Percentiles rank a stretch among this genome's conserved stretches.
These are phyloP conservation scores for Turritopsis rubra DNA, from an alignment of 30 jellyfish, hydroid and myxozoan genomes.

Conservation along the genomic window DNA sequence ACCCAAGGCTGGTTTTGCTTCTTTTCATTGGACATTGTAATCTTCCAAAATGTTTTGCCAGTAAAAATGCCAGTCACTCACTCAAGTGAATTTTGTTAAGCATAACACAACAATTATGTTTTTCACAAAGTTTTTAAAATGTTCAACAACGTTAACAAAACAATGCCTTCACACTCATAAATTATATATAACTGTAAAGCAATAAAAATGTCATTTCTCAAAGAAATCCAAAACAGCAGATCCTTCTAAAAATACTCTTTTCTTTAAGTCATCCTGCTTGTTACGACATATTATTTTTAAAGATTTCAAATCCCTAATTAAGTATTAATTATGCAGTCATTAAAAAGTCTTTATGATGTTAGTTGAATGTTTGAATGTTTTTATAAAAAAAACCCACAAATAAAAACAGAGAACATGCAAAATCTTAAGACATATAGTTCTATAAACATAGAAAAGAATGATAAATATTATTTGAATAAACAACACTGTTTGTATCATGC, in stretches of 20 bases:
- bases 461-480: neutral
- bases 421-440: neutral
- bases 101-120: neutral
- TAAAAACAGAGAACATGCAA: neutral
- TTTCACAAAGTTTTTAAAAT: too few relatives aligned
- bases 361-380: too few relatives aligned
- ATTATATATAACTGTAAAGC: neutral
- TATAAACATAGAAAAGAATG: neutral
- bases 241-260: neutral
- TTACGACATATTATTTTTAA: neutral
- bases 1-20: conserved; percentile 29
- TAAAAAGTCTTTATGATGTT: neutral
- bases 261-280: neutral
- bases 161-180: neutral
- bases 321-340: neutral
- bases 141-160: neutral
- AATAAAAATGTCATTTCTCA: neutral
- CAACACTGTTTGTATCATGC: neutral
- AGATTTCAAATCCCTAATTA: neutral
- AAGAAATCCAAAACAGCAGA: neutral
- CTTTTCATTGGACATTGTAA: neutral
- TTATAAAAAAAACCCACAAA: neutral
- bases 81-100: neutral
- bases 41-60: neutral
- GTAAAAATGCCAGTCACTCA: neutral